Base-by-base conservation (phyloP, 2,797 vertebrate species). In the Monodelphis domestica region DNA sequence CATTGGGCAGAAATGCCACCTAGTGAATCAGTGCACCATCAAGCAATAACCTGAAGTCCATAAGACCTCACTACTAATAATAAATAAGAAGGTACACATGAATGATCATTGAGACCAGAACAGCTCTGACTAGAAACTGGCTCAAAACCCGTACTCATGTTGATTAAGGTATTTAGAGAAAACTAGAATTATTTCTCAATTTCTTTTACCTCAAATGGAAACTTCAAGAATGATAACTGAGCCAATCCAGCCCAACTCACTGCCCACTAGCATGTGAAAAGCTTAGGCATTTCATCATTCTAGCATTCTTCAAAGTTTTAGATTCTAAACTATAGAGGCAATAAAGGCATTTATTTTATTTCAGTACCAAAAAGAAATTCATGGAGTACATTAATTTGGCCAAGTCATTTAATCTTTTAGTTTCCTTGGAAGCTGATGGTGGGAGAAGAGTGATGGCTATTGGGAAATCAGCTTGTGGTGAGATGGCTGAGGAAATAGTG, bases 151-250 rank as follows among this genome's bases (percentile, higher is more conserved):
- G 95, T 94, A 84, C 29, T 96, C 33, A 88, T 28, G 11, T 6
- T 63, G 89, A 92, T 87, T 52, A 93, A 94, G 51, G 53, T 15
- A 24, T 91, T 92, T 91, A 87, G 88, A 52, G 90, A 95, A 95
- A 50, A 54, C 14, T 9, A 2, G 63, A 94, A n/a, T 50, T 92
- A n/a, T 63, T 93, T 26, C 55, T 92, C 33, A 63, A 11, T 94
- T 78, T 78, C 45, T 56, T 56, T 45, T 45, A 70, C 70, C 38
- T 78, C 21, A 78, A 24, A 45, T 45, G 21, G 38, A 78, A 78
- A 45, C 21, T 11, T 78, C 38, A 78, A 45, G 38, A 45, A 78
- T 78, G 21, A 26, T 45, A 78, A 45, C 70, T 45, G 70, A 78
- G 38, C 70, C 70, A 78, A 78, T 78, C 17, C 45, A 45, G 24